A percentile compares a stretch with the other conserved stretches of the same genome.
phyloP scores from a whole-genome alignment of 2,113 vertebrate species.

The Poeciliopsis prolifica region DNA sequence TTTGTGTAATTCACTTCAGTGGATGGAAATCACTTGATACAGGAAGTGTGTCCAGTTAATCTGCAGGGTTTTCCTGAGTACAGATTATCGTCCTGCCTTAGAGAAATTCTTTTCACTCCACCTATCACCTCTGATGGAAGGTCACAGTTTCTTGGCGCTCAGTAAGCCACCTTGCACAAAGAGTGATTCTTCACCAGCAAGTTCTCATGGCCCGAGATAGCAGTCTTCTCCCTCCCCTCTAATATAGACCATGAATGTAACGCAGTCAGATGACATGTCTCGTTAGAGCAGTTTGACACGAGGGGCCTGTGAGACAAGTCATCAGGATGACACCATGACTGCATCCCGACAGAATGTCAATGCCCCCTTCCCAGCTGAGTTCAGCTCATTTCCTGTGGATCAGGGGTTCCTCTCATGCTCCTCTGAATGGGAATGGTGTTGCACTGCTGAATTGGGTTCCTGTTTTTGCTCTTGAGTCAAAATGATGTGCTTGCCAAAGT shows the following conservation, averaged over 20 bases:
- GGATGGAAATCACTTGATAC: not conserved
- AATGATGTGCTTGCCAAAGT: conserved; percentile 49
- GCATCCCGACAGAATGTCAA: conserved; percentile 68
- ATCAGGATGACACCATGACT: conserved; percentile 56
- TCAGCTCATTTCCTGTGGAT: conserved; percentile 60
- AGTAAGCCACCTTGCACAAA: not conserved
- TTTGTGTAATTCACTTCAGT: too few species aligned
- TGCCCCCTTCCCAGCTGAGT: conserved; percentile 60
- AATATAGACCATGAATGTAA: conserved; percentile 14
- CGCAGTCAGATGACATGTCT: conserved; percentile 20
- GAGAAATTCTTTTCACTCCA: conserved; percentile 46
- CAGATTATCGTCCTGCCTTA: conserved; percentile 35
- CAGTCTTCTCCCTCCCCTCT: too few species aligned
- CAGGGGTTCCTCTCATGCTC: conserved; percentile 58
- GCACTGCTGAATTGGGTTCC: conserved; percentile 65
- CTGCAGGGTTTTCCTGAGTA: conserved; percentile 44
- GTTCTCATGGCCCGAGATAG: conserved; percentile 22
- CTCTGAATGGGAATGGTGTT: conserved; percentile 67
- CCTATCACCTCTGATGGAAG: conserved; percentile 33
- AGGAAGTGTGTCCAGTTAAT: conserved; percentile 55
- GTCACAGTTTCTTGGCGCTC: not conserved
- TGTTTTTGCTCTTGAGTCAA: conserved; percentile 68
- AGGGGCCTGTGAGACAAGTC: conserved; percentile 21
- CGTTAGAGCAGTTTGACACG: conserved; percentile 17
- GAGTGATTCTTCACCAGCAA: conserved; percentile 7